Base-by-base conservation (phyloP, 2,113 vertebrate species). In the Electrona antarctica region DNA sequence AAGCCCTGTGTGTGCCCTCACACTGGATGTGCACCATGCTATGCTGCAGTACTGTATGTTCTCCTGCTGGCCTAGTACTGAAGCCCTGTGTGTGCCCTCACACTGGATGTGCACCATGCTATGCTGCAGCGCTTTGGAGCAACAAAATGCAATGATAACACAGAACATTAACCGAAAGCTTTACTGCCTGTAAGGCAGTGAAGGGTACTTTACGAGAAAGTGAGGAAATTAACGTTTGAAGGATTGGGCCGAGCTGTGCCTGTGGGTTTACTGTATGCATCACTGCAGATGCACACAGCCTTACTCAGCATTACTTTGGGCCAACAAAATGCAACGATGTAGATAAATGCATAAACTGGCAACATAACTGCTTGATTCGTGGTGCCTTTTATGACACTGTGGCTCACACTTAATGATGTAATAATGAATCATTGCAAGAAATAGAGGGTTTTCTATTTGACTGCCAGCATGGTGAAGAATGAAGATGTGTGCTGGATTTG, bases 391-490 rank as follows among this genome's bases (percentile, higher is more conserved):
- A 60, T 64, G 58, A 52, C 8, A 29, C 1, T 51, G n/a, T 50
- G 56, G 29, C 15, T 29, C 5, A 54, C n/a, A 54, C 21, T 9
- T 21, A 28, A n/a, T 28, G 29, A 48, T 48, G 7, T 29, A 59
- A 55, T 7, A 33, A 49, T 3, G 1, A 54, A 54, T n/a, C 51
- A 54, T 6, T 54, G 0, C 0, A 33, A 46, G 8, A 4, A 54
- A 54, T 13, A 13, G 0, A 6, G 51, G 13, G 14, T 63, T 21
- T 28, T 58, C 15, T 51, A 0, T 51, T 1, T 13, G n/a, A n/a
- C 50, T 69, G 67, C 3, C 46, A 12, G 65, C 3, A 41, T 41
- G 33, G 9, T 78, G 49, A 76, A 50, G 64, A 47, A 7, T 78
- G 49, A 76, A 50, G 64, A 47, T 4, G 8, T 52, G 0, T 58